Evolutionary conservation across 2,888 invertebrate species (phyloP).

Genomic region (Auanema sp.): DNA sequence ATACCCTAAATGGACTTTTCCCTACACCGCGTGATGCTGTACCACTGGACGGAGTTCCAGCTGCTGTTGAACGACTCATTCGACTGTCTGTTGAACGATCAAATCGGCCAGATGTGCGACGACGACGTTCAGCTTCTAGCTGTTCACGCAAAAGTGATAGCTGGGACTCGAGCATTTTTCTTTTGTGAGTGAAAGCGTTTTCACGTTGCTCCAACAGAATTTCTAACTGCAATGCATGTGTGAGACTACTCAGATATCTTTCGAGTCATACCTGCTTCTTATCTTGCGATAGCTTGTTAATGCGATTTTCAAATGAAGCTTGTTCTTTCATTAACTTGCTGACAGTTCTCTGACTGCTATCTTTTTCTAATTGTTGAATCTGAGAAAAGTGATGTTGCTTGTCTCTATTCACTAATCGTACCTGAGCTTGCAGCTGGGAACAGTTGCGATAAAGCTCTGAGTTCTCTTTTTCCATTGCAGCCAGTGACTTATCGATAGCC

Average conservation of each 20-base stretch:
- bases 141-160: slow-evolving; percentile 49
- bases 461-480: slow-evolving; percentile 56
- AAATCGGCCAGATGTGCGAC: slow-evolving; percentile 24
- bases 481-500: slow-evolving; percentile 54
- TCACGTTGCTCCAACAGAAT: slow-evolving; percentile 47
- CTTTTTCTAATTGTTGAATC: slow-evolving; percentile 48
- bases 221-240: slow-evolving; percentile 37
- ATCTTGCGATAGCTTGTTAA: slow-evolving; percentile 43
- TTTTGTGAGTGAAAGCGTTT: slow-evolving; percentile 44
- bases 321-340: slow-evolving; percentile 46
- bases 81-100: slow-evolving; percentile 16
- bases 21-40: too few species aligned
- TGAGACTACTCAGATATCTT: background rate
- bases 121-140: slow-evolving; percentile 46
- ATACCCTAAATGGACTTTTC: slow-evolving; percentile 23
- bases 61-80: slow-evolving; percentile 14
- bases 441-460: slow-evolving; percentile 52
- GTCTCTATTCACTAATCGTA: background rate
- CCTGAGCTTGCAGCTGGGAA: slow-evolving; percentile 48
- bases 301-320: slow-evolving; percentile 35
- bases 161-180: slow-evolving; percentile 48
- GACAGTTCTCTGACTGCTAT: slow-evolving; percentile 37
- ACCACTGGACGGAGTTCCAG: background rate
- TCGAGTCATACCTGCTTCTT: slow-evolving; percentile 43
- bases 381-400: slow-evolving; percentile 10